phyloP scores from a whole-genome alignment of 2,797 vertebrate genomes.

The Crenuchus spilurus region DNA sequence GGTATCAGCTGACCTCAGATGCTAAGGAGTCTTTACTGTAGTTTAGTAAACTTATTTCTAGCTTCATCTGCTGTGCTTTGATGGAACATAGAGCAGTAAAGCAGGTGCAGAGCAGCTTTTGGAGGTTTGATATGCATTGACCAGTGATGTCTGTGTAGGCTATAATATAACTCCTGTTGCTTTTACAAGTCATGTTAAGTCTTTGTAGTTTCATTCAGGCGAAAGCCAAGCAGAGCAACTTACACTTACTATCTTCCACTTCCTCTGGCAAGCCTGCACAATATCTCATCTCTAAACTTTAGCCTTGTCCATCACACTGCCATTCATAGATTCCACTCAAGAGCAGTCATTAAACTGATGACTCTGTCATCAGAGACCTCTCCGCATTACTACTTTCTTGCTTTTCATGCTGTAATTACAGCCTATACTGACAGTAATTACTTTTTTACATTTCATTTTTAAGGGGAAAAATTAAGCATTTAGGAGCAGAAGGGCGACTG shows the following conservation, averaged over 20 bases:
- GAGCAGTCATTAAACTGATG: constrained; percentile 38
- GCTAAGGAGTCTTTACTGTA: not conserved
- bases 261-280: not conserved
- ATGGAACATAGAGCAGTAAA: not conserved
- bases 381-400: constrained; percentile 34
- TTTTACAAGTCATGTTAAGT: not conserved
- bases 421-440: constrained; percentile 32
- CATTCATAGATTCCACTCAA: constrained; percentile 27
- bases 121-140: not conserved
- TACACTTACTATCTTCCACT: not conserved
- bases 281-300: constrained; percentile 17
- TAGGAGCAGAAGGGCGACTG: not conserved
- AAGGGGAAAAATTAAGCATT: not conserved
- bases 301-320: constrained; percentile 30
- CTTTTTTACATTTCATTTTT: constrained; percentile 31
- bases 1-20: not conserved
- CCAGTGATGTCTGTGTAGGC: not conserved
- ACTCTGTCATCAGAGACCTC: constrained; percentile 24
- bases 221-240: not conserved
- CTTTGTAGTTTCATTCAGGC: too few relatives aligned
- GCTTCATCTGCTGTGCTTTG: not conserved
- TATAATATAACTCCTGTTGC: not conserved
- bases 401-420: constrained; percentile 44
- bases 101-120: not conserved
- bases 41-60: not conserved